phyloP scores from a whole-genome alignment of 2,797 vertebrate species.

The Synaphobranchus kaupii region DNA sequence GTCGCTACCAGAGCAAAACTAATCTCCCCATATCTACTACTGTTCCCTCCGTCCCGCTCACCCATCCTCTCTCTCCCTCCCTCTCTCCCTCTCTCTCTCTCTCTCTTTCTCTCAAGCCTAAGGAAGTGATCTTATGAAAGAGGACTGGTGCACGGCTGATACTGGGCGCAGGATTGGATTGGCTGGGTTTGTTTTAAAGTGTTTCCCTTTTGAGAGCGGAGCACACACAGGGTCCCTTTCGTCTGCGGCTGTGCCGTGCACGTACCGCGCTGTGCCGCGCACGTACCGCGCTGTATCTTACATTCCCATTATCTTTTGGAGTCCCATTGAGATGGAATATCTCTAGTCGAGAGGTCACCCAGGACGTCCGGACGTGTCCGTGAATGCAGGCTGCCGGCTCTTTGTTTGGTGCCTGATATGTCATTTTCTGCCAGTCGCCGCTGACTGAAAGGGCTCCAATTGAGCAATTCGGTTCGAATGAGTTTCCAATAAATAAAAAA shows the following conservation, averaged over 20 bases:
- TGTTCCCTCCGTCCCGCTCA: slow-evolving; percentile 32
- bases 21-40: slow-evolving; percentile 72
- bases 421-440: not conserved
- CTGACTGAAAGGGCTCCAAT: not conserved
- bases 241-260: too few relatives aligned
- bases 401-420: not conserved
- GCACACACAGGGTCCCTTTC: not conserved
- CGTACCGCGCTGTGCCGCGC: not conserved
- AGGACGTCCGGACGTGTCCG: not conserved
- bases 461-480: not conserved
- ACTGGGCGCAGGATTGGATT: not conserved
- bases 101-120: not conserved
- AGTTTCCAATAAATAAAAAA: not conserved
- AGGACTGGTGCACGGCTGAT: not conserved
- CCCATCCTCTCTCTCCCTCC: not conserved
- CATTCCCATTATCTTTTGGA: not conserved
- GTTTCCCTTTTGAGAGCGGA: not conserved
- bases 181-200: not conserved
- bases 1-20: slow-evolving; percentile 77
- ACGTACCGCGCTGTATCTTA: not conserved
- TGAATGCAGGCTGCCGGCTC: not conserved
- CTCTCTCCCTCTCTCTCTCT: slow-evolving; percentile 2
- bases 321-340: not conserved
- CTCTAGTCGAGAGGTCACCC: not conserved
- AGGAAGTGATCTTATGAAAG: not conserved